Conservation (phyloP, 2,888 invertebrate genomes). For the Mantis religiosa region DNA sequence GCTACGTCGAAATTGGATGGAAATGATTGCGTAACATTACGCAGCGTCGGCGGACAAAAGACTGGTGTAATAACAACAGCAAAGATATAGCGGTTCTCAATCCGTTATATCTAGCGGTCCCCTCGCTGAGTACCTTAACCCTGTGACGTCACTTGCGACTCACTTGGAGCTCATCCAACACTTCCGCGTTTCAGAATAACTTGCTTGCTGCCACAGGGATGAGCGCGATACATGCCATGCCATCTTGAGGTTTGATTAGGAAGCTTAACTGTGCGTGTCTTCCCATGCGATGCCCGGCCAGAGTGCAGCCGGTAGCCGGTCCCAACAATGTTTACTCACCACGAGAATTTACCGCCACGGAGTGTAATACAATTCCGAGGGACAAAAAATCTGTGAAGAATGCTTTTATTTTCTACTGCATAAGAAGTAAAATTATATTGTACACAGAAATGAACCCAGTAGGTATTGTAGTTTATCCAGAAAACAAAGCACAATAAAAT, state of each 20-base stretch:
- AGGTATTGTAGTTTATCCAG: too few relatives aligned
- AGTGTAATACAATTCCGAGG: background rate
- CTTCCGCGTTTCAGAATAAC: conserved; percentile 25
- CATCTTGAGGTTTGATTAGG: background rate
- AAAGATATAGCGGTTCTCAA: background rate
- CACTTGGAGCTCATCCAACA: conserved; percentile 26
- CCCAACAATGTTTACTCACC: too few relatives aligned
- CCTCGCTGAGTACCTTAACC: conserved; percentile 11
- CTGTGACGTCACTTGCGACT: conserved; percentile 27
- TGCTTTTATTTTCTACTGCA: background rate
- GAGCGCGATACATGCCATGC: background rate
- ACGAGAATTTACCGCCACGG: background rate
- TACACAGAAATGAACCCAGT: too few relatives aligned
- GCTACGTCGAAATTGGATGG: background rate
- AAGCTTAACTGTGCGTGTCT: background rate
- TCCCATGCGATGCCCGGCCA: background rate
- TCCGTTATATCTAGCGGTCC: background rate
- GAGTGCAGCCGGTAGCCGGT: too few relatives aligned
- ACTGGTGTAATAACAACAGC: background rate
- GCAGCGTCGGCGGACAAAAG: background rate
- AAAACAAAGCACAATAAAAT: too few relatives aligned
- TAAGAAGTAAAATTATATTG: too few relatives aligned
- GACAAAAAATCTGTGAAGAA: too few relatives aligned
- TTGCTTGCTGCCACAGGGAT: background rate
- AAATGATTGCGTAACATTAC: background rate